Evolutionary conservation across 2,888 invertebrate species (phyloP), one percentile per base, ranked within the genome.

Genomic region (Asteroscopus sphinx): DNA sequence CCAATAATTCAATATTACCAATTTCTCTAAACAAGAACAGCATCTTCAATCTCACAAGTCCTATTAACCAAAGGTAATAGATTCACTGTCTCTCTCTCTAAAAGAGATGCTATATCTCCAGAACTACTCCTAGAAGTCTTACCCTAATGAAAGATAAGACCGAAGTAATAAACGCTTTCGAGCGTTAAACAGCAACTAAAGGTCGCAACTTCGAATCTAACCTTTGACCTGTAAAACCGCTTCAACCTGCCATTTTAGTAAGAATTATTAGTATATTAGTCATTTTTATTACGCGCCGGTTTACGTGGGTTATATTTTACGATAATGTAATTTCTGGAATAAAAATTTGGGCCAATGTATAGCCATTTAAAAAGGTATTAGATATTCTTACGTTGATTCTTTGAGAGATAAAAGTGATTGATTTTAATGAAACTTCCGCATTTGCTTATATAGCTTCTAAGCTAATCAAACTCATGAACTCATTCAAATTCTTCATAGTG

Each of bases 191-290:
- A 36, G 46, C 42, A 65, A 25, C 16, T 16, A 57, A 68, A 57
- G 58, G 42, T 44, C 37, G 49, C 49, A 39, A 36, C 45, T 46
- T 58, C 28, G 32, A 67, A 58, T 33, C 58, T 41, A 33, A 67
- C 66, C 66, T 65, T 40, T 70, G 66, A 67, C 57, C 66, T 57
- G 56, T 21, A 39, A 25, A 63, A 65, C 45, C 58, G 42, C 51
- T 70, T 30, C 11, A 15, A 65, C 36, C 58, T 70, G 66, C 58
- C 66, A 63, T 69, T 65, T 68, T 48, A 42, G 16, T 32, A 55
- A 55, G 47, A 65, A 69, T 55, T 65, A 65, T 65, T 15, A 44
- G 39, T 21, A 55, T 63, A 68, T 65, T 65, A 65, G 64, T 68
- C 65, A 65, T 53, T 69, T 68, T 65, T 65, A 68, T 65, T 65